Base-by-base conservation (phyloP, 2,797 vertebrate genomes). In the Epinephelus awoara region DNA sequence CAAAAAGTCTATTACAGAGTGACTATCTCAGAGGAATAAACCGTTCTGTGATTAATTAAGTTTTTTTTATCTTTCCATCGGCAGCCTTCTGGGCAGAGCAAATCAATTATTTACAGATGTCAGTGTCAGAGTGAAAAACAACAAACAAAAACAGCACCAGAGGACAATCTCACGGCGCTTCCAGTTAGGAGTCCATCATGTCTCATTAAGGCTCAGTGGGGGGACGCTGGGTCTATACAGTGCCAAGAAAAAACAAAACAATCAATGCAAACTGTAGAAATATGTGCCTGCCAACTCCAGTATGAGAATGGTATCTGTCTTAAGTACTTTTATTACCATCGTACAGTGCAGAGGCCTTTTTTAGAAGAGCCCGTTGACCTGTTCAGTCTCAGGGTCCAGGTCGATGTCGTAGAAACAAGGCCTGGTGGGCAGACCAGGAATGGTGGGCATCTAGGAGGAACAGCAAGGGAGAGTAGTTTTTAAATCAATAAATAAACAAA, bases 391-490 rank as follows among this genome's bases (percentile, higher is more conserved):
- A 4, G 98, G 96, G 84, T 99, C 96, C 85, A 99, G 94, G 88
- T 99, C 98, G 61, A 99, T 99, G 76, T 99, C 98, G 56, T 98
- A 99, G 95, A 99, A 99, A 89, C 98, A 99, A 34, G 98, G 98
- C 66, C 98, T 96, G 7, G 98, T 99, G 62, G 98, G 98, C 75
- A 99, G 96, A 47, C 98, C 98, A 5, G 98, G 98, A 94, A 99
- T 99, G 0, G 98, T 99, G 67, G 97, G 98, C 97, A 99, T 99
- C 98, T 99, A 62, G 13, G 29, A 82, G n/a, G 14, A 70, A 73
- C 3, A 84, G 17, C 51, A 2, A 73, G 10, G 61, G 15, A 55
- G n/a, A 64, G 1, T 3, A 2, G 18, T 21, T 67, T 46, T 47
- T 61, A 29, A 29, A 29, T 29, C 27, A 29, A 68, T 51, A 1